Evolutionary conservation across 2,797 vertebrate genomes (phyloP), one percentile per base, ranked within the genome.

Genomic region (Borostomias antarcticus): DNA sequence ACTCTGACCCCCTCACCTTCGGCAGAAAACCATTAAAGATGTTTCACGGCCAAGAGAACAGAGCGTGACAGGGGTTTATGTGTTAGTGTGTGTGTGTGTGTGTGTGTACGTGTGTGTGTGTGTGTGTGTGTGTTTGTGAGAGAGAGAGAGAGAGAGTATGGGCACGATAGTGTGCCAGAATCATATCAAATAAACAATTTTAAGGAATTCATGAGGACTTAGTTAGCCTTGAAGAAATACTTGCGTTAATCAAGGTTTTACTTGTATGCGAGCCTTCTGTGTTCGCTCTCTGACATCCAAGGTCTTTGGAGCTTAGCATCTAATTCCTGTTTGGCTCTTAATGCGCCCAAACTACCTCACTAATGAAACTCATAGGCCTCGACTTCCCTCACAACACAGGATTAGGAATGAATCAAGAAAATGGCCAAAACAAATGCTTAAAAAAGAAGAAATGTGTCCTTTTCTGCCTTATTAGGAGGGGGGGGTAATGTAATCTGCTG

Each of bases 181-280:
- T 51, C 64, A 50, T 54, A 65, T 56, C 37, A 74, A 65, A 79
- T 75, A 70, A 72, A 67, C n/a, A 69, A 60, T 61, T 63, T 73
- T 62, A 67, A 48, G 66, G 79, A 76, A 73, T 76, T 52, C 53
- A 69, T 76, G 70, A 72, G 68, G 45, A 70, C 56, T 48, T 56
- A 29, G 47, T n/a, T n/a, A 70, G 66, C 67, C 69, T 75, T 75
- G 70, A 70, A 64, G 65, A 69, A 70, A 63, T 68, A 64, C 68
- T 69, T 79, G 69, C 68, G 71, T 76, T 74, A 64, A 73, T 77
- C 37, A 59, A 69, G 74, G 75, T 67, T 86, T 82, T 76, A 61
- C 72, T 77, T 70, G 33, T 26, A 67, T 64, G 30, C 59, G 21
- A 69, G 58, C 35, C 61, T 48, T n/a, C 53, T 56, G 73, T 79